These are phyloP conservation scores for Intoshia linei DNA, from an alignment of 1,140 invertebrate genomes.

Conservation along the genomic window DNA sequence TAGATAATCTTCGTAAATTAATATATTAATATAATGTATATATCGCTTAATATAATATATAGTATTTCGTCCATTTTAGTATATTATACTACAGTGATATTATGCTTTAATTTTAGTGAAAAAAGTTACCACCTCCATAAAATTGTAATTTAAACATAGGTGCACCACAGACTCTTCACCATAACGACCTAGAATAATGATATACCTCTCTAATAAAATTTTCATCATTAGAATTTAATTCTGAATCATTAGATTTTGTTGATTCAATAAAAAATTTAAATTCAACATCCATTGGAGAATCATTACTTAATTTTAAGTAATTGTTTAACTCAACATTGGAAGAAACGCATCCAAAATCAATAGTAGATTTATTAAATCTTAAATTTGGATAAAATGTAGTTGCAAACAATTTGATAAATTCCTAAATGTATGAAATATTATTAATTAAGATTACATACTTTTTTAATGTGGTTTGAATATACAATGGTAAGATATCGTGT, in stretches of 20 bases:
- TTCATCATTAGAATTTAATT: constrained; percentile 8
- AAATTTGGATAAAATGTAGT: constrained; percentile 12
- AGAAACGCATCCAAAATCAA: constrained; percentile 23
- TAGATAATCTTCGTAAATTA: too few species aligned
- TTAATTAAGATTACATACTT: not conserved
- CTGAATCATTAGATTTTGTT: too few species aligned
- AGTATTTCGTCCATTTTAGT: too few species aligned
- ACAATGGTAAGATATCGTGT: not conserved
- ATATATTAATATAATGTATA: too few species aligned
- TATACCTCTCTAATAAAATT: not conserved
- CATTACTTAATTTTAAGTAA: constrained; percentile 22
- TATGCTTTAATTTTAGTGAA: too few species aligned
- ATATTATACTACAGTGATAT: too few species aligned
- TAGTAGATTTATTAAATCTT: constrained; percentile 15
- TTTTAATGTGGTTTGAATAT: not conserved
- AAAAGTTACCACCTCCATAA: too few species aligned
- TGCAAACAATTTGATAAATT: not conserved
- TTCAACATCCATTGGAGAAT: constrained; percentile 19
- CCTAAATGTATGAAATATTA: not conserved
- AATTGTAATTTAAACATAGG: too few species aligned
- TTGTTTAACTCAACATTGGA: constrained; percentile 21
- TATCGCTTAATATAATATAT: too few species aligned
- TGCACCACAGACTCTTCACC: too few species aligned
- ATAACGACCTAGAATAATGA: not conserved
- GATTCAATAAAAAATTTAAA: too few species aligned